Evolutionary conservation across 2,888 invertebrate genomes (phyloP).

Genomic region (Phortica magna): DNA sequence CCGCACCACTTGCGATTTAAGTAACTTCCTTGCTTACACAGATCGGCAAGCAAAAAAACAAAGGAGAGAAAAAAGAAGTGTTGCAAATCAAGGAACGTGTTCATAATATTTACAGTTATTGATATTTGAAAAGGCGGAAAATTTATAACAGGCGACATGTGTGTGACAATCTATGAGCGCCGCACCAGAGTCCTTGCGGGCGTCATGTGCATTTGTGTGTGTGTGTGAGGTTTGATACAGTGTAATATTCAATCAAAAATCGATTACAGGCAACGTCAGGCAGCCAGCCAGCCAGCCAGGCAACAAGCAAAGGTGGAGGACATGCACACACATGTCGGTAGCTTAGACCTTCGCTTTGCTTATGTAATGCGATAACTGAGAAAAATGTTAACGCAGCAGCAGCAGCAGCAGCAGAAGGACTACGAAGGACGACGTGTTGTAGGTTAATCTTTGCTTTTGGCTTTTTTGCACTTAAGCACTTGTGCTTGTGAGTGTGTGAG

Average conservation of each 20-base stretch:
- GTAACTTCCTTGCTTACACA: too few species aligned
- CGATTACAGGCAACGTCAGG: slow-evolving; percentile 69
- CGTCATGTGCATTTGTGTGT: background rate
- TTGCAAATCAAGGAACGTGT: slow-evolving; percentile 64
- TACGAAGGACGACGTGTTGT: slow-evolving; percentile 43
- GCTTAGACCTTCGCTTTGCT: slow-evolving; percentile 16
- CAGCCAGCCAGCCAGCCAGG: slow-evolving; percentile 2
- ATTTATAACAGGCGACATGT: slow-evolving; percentile 75
- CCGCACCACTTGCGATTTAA: too few species aligned
- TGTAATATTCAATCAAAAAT: slow-evolving; percentile 78
- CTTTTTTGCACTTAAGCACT: slow-evolving; percentile 30
- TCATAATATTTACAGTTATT: slow-evolving; percentile 78
- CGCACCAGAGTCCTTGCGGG: background rate
- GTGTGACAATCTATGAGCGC: slow-evolving; percentile 65
- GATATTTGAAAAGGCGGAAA: slow-evolving; percentile 78
- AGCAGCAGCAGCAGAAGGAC: background rate
- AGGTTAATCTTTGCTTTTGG: slow-evolving; percentile 61
- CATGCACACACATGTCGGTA: background rate
- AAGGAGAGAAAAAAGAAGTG: too few species aligned
- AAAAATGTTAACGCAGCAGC: slow-evolving; percentile 35
- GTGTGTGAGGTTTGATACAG: slow-evolving; percentile 41
- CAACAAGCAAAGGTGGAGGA: slow-evolving; percentile 32
- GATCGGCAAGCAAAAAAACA: too few species aligned
- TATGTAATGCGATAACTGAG: slow-evolving; percentile 24
- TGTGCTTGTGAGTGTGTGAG: background rate